phyloP scores from a whole-genome alignment of 2,797 vertebrate genomes.

The Chelidonichthys spinosus region DNA sequence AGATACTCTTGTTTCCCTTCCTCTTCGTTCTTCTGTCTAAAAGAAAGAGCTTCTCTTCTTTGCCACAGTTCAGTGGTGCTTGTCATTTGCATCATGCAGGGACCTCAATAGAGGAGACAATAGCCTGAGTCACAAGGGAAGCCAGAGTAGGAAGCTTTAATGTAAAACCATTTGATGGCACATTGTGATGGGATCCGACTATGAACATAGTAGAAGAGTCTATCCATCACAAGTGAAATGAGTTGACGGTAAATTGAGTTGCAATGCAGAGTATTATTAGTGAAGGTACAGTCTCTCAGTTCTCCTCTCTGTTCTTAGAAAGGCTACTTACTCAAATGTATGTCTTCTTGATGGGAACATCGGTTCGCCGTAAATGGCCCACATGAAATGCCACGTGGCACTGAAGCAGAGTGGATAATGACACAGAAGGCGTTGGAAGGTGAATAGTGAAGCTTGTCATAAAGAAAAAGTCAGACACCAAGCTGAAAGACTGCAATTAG shows the following conservation, averaged over 20 bases:
- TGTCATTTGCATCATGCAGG: slow-evolving; percentile 14
- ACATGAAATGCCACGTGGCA: not conserved
- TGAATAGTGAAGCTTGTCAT: not conserved
- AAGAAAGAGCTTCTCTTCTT: slow-evolving; percentile 17
- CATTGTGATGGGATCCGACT: slow-evolving; percentile 8
- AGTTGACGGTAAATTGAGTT: slow-evolving; percentile 9
- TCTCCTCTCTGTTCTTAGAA: slow-evolving; percentile 4
- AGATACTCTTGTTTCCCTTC: slow-evolving; percentile 19
- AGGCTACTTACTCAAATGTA: slow-evolving; percentile 12
- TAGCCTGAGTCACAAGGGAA: not conserved
- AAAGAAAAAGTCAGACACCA: not conserved
- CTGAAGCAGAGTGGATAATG: not conserved
- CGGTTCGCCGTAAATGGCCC: not conserved
- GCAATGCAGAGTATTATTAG: slow-evolving; percentile 11
- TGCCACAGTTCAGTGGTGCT: slow-evolving; percentile 18
- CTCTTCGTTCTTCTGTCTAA: not conserved
- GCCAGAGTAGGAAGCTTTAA: slow-evolving; percentile 11
- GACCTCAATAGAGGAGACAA: not conserved
- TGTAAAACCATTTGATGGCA: slow-evolving; percentile 35
- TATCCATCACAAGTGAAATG: slow-evolving; percentile 32
- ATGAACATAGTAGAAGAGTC: slow-evolving; percentile 3
- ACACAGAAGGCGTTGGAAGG: not conserved
- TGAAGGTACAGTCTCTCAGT: not conserved
- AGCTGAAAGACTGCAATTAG: not conserved
- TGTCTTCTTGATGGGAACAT: slow-evolving; percentile 19